These are phyloP conservation scores for Vesta saturnalis DNA, from an alignment of 2,888 invertebrate species.

Conservation along the genomic window DNA sequence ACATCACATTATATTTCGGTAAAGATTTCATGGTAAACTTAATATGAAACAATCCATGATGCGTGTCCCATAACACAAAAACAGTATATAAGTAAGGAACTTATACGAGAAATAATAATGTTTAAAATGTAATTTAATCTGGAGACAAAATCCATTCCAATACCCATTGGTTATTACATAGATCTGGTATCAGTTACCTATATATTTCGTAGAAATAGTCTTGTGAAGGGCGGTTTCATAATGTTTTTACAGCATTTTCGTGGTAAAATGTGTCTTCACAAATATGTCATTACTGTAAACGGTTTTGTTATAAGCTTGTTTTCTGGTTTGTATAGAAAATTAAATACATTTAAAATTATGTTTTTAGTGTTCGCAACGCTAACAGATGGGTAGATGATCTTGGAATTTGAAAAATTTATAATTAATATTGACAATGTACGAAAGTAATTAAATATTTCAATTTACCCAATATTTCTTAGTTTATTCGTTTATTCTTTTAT, in stretches of 20 bases:
- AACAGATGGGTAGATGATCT: not conserved
- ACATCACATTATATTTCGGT: conserved; percentile 24
- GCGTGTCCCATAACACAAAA: conserved; percentile 30
- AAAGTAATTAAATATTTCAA: no score
- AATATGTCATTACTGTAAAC: conserved; percentile 27
- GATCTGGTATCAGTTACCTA: conserved; percentile 36
- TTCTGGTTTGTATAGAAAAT: conserved; percentile 39
- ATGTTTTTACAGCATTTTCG: conserved; percentile 37
- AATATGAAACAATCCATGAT: conserved; percentile 27
- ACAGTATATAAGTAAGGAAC: conserved; percentile 17
- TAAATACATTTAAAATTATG: conserved; percentile 36
- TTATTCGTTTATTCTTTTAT: no score
- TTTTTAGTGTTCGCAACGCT: conserved; percentile 31
- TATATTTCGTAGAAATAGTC: conserved; percentile 35
- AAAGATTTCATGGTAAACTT: conserved; percentile 27
- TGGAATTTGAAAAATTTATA: not conserved
- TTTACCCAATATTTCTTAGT: no score
- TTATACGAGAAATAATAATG: conserved; percentile 2
- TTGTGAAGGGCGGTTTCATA: conserved; percentile 38
- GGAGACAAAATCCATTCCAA: conserved; percentile 31
- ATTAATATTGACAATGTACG: no score
- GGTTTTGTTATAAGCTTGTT: conserved; percentile 30
- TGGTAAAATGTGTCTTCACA: conserved; percentile 24
- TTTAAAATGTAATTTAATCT: conserved; percentile 28
- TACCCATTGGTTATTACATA: conserved; percentile 34